Conservation (phyloP, 2,797 vertebrate genomes). For the Etheostoma perlongum region DNA sequence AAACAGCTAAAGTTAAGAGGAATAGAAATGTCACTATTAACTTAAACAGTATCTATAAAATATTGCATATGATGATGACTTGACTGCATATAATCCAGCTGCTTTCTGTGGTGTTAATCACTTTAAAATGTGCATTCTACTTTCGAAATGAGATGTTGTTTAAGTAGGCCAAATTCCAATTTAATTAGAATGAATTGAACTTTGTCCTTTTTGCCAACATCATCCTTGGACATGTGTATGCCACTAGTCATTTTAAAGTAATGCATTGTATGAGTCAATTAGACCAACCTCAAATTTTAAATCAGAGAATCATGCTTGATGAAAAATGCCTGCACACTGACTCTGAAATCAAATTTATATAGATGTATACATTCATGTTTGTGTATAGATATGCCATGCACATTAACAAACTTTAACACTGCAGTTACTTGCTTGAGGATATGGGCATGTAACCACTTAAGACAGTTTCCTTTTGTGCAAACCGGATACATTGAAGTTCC, state of each 20-base stretch:
- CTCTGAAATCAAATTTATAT: background rate
- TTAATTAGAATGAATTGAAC: conserved; percentile 7
- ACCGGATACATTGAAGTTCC: background rate
- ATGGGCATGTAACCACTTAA: background rate
- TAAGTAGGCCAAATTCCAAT: background rate
- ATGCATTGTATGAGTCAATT: background rate
- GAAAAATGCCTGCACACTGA: background rate
- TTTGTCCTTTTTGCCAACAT: conserved; percentile 12
- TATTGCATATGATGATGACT: background rate
- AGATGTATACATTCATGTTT: background rate
- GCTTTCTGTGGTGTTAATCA: background rate
- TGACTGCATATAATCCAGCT: background rate
- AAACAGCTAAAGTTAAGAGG: background rate
- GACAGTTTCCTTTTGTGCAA: background rate
- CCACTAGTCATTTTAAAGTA: background rate
- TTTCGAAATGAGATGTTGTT: conserved; percentile 9
- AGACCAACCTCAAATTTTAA: background rate
- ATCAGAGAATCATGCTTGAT: background rate
- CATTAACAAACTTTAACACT: background rate
- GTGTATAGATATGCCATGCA: background rate
- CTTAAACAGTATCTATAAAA: background rate
- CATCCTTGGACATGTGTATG: background rate
- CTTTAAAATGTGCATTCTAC: conserved; percentile 1
- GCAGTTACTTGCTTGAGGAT: background rate
- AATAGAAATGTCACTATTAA: background rate